Percentiles rank a stretch among this genome's conserved stretches.
Evolutionary conservation across 92 coral and sea anemone species (phyloP).

Genomic region (Plumapathes pennacea): DNA sequence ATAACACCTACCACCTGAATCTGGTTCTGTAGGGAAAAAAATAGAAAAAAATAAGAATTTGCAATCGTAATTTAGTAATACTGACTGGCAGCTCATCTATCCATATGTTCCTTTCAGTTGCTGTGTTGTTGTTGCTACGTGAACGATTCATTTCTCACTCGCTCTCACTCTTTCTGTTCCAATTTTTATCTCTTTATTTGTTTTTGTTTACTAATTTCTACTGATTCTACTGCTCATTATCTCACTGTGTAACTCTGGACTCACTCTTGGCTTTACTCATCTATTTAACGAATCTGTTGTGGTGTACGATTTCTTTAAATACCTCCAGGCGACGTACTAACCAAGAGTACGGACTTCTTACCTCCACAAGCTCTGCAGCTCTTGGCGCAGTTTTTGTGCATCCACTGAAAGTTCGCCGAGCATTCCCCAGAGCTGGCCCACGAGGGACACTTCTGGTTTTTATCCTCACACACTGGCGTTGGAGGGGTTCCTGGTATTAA

Average conservation of each 20-base stretch:
- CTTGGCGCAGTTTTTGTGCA: conserved; percentile 61
- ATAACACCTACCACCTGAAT: conserved; percentile 14
- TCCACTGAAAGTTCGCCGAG: conserved; percentile 49
- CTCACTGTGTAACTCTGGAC: too few species aligned
- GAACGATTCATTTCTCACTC: too few species aligned
- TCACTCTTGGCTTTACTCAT: not conserved
- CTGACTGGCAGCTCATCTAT: too few species aligned
- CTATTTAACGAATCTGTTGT: too few species aligned
- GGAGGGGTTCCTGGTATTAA: conserved; percentile 59
- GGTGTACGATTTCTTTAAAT: not conserved
- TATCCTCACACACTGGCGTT: conserved; percentile 45
- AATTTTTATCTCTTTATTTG: too few species aligned
- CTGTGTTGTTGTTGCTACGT: too few species aligned
- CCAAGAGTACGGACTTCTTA: too few species aligned
- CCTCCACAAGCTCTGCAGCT: conserved; percentile 64
- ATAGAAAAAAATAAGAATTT: not conserved
- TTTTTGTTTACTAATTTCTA: too few species aligned
- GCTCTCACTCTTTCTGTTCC: too few species aligned
- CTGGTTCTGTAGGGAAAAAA: conserved; percentile 9
- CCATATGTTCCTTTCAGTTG: too few species aligned
- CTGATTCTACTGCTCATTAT: too few species aligned
- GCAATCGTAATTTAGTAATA: too few species aligned
- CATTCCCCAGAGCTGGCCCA: conserved; percentile 63
- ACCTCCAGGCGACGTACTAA: not conserved
- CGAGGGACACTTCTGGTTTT: conserved; percentile 32